Evolutionary conservation across 2,888 invertebrate genomes (phyloP), one percentile per base, ranked within the genome.

Genomic region (Volucella inanis): DNA sequence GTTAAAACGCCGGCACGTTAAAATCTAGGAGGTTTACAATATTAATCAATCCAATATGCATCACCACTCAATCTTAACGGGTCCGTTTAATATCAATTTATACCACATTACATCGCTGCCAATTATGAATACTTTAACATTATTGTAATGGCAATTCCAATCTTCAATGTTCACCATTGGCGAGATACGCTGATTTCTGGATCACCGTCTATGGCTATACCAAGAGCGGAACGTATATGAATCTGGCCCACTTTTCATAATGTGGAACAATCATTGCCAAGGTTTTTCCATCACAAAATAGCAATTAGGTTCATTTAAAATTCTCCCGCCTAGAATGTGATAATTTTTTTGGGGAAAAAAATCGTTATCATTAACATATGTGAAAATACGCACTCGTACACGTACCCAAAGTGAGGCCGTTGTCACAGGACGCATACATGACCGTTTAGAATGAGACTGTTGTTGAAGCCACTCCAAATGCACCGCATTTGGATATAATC

Each of bases 291-390:
- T 94, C 96, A 0, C 95, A 96, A 91, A 90, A 90, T 68, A 97
- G 98, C 22, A 99, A 99, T 92, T 99, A 98, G 98, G 95, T 98
- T 87, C 97, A 98, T 91, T 92, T 98, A 0, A 95, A 97, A 88
- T 98, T 96, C 90, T 95, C 95, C 1, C 93, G 95, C 47, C 94
- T 97, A 15, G 98, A 98, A 91, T 97, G 97, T 31, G 96, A 97
- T 18, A 94, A 96, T 8, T 95, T 97, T 88, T 98, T 97, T 90
- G 97, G 97, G 1, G 96, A 97, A 89, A 94, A 95, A 95, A 15
- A 94, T 98, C 45, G 98, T 98, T 98, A 95, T 99, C 39, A 98
- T 98, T 0, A 92, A 92, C 82, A 8, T 89, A 8, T 88, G 87
- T 62, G 88, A 88, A 10, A 90, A 88, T 79, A 86, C 85, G 75